Evolutionary conservation across 2,888 invertebrate species (phyloP).

Genomic region (Sycophila texana): DNA sequence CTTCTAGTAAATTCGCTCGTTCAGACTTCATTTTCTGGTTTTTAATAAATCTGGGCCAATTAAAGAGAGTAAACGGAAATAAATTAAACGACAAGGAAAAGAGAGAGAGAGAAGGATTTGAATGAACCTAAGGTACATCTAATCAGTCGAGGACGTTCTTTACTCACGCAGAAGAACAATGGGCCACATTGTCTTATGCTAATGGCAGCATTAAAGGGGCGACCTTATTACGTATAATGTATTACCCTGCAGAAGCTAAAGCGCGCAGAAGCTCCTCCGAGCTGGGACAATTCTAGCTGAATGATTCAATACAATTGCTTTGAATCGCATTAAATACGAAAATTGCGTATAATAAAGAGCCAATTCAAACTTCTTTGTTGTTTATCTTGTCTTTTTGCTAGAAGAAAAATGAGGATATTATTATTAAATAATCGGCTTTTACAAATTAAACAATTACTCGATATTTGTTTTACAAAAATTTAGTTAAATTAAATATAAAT

Average conservation of each 20-base stretch:
- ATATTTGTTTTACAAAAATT: too few species aligned
- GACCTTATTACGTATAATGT: constrained; percentile 42
- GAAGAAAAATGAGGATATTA: too few species aligned
- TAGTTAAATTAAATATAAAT: too few species aligned
- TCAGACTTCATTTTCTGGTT: neutral
- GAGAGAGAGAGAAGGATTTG: neutral
- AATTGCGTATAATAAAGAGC: constrained; percentile 3
- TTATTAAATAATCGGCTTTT: too few species aligned
- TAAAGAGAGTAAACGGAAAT: constrained; percentile 24
- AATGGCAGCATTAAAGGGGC: constrained; percentile 58
- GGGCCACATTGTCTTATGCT: constrained; percentile 59
- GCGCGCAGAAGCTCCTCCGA: neutral
- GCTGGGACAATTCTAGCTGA: neutral
- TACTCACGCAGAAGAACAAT: constrained; percentile 48
- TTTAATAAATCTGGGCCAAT: constrained; percentile 11
- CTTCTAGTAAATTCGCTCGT: neutral
- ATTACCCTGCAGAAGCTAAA: neutral
- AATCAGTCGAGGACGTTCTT: constrained; percentile 22
- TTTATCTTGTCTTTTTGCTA: neutral
- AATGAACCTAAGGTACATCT: constrained; percentile 5
- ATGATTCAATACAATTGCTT: constrained; percentile 23
- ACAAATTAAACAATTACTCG: too few species aligned
- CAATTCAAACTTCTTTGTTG: too few species aligned
- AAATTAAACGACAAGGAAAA: constrained; percentile 13
- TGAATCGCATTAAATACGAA: neutral